Conservation (phyloP, 2,797 vertebrate genomes). For the Brachyrhaphis roseni region DNA sequence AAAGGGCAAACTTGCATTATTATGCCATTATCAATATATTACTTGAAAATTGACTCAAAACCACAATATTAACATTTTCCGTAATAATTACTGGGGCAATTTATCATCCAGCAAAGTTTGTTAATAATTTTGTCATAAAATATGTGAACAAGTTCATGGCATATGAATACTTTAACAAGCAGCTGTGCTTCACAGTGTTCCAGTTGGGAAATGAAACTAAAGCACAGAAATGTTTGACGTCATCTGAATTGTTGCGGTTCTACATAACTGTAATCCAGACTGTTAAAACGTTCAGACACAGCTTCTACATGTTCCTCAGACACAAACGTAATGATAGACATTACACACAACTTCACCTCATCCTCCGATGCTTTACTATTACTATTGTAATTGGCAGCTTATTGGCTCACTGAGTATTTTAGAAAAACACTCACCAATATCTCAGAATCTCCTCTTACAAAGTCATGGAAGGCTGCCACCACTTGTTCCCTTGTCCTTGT, state of each 20-base stretch:
- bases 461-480: conserved; percentile 88
- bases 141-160: not conserved
- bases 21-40: too few species aligned
- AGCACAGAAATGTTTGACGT: not conserved
- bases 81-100: too few species aligned
- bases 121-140: too few species aligned
- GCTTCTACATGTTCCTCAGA: conserved; percentile 10
- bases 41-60: too few species aligned
- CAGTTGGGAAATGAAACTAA: conserved; percentile 12
- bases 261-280: conserved; percentile 16
- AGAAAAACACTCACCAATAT: conserved; percentile 85
- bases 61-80: too few species aligned
- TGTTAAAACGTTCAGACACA: conserved; percentile 27
- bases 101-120: too few species aligned
- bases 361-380: not conserved
- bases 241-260: not conserved
- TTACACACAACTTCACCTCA: not conserved
- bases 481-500: conserved; percentile 94
- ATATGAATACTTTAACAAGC: not conserved
- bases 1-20: too few species aligned
- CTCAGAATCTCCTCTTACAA: conserved; percentile 90
- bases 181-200: not conserved
- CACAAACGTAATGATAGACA: not conserved
- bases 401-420: not conserved
- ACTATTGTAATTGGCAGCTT: not conserved